Conservation (phyloP, 1,140 invertebrate species). For the Meteorus sp. region DNA sequence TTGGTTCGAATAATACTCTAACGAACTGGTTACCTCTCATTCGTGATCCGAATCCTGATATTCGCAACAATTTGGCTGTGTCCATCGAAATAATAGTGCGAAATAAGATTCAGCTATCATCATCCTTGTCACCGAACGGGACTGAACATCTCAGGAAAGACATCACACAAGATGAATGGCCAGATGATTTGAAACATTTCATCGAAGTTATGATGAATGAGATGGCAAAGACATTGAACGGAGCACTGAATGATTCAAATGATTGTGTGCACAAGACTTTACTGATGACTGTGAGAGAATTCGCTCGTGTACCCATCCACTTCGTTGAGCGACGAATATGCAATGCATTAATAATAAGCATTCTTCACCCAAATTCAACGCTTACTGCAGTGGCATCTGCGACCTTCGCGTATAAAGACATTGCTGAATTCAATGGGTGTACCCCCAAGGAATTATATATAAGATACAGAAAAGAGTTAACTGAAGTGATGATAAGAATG, state of each 20-base stretch:
- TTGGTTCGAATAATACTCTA: slow-evolving; percentile 47
- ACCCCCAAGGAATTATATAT: slow-evolving; percentile 67
- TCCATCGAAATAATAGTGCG: slow-evolving; percentile 44
- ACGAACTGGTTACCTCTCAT: slow-evolving; percentile 51
- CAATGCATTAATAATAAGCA: slow-evolving; percentile 49
- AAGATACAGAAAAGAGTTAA: slow-evolving; percentile 69
- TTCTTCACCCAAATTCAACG: slow-evolving; percentile 66
- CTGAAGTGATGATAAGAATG: slow-evolving; percentile 63
- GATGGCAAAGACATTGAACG: slow-evolving; percentile 56
- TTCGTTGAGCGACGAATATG: slow-evolving; percentile 54
- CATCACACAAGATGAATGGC: slow-evolving; percentile 35
- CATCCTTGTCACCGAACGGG: no score
- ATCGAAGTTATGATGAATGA: slow-evolving; percentile 59
- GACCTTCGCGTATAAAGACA: slow-evolving; percentile 62
- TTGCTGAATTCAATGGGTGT: slow-evolving; percentile 62
- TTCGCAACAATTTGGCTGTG: slow-evolving; percentile 46
- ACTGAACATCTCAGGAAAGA: neutral
- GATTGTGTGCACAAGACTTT: slow-evolving; percentile 59
- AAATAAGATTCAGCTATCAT: no score
- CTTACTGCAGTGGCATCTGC: slow-evolving; percentile 60
- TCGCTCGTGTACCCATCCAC: slow-evolving; percentile 66
- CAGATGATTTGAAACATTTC: slow-evolving; percentile 54
- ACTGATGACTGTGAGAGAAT: slow-evolving; percentile 59
- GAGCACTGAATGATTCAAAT: slow-evolving; percentile 59
- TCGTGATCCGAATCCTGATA: slow-evolving; percentile 42